Base-by-base conservation (phyloP, 2,888 invertebrate genomes). In the Epicampocera succincta region DNA sequence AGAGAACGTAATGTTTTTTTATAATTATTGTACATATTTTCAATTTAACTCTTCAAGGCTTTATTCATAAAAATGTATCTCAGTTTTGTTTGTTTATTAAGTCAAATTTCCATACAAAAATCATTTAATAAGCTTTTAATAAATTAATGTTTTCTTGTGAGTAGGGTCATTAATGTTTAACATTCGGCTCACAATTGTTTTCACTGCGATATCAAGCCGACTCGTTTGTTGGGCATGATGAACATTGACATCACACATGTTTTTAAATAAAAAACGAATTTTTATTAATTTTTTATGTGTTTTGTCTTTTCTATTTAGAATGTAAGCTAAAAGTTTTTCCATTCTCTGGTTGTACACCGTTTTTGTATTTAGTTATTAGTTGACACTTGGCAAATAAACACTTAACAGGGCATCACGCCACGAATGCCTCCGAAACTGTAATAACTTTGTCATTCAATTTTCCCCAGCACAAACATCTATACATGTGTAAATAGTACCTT, bases 331-430 rank as follows among this genome's bases (percentile, higher is more conserved):
- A 71, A 58, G 58, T 60, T 74, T 72, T 65, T 25, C 19, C 9
- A 56, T 74, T 74, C 58, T 48, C 8, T 11, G 33, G 3, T 40
- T 56, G 61, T 33, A 60, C 54, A 25, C 46, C 29, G 19, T 60
- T 9, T 52, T 54, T 72, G 4, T 40, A 68, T 77, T 72, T 77
- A 80, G 72, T 80, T 66, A 54, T 50, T 54, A 44, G 50, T 44
- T 76, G 80, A 40, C 78, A 84, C 79, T 84, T 78, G 74, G 65
- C 65, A 84, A 84, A 83, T 79, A 84, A 84, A 80, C 80, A 84
- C 63, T 84, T 75, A 40, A 38, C 68, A 56, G 40, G 15, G 38
- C 38, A 52, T 66, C 44, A 52, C 78, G 71, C 80, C 80, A 84
- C 84, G 77, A 77, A 73, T 84, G 58, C 19, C 50, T 11, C 29